These are phyloP conservation scores for Sinocyclocheilus anophthalmus DNA, from an alignment of 2,113 vertebrate species.

Conservation along the genomic window DNA sequence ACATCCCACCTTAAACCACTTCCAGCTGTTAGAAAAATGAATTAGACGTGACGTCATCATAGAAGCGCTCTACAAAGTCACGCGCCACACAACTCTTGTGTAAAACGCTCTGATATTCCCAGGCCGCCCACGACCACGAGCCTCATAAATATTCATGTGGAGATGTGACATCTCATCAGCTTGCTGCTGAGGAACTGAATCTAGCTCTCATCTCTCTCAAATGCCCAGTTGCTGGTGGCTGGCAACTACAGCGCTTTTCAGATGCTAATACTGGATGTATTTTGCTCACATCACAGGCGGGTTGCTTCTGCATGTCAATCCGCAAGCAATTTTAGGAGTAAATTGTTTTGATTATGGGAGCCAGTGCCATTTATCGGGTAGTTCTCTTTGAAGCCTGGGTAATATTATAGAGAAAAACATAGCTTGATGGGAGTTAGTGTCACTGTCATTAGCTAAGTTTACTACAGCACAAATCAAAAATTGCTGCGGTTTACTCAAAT, in stretches of 20 bases:
- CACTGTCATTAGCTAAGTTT: neutral
- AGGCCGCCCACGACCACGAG: neutral
- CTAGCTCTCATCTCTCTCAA: slow-evolving; percentile 32
- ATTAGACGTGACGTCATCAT: neutral
- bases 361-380: slow-evolving; percentile 9
- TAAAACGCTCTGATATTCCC: slow-evolving; percentile 18
- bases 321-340: slow-evolving; percentile 46
- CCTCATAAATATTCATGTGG: slow-evolving; percentile 34
- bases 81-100: slow-evolving; percentile 21
- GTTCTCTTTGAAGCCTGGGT: neutral
- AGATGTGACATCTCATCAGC: slow-evolving; percentile 45
- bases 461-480: neutral
- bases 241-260: slow-evolving; percentile 41
- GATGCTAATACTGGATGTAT: slow-evolving; percentile 52
- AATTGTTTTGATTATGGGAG: slow-evolving; percentile 44
- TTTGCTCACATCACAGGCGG: slow-evolving; percentile 35
- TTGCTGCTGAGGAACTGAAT: slow-evolving; percentile 43
- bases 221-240: slow-evolving; percentile 50
- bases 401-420: slow-evolving; percentile 11
- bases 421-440: slow-evolving; percentile 24
- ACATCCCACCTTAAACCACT: neutral
- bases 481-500: neutral
- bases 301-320: slow-evolving; percentile 38
- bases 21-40: slow-evolving; percentile 25
- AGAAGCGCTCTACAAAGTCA: slow-evolving; percentile 19